Evolutionary conservation across 2,797 vertebrate genomes (phyloP).

Genomic region (Malurus leucopterus): DNA sequence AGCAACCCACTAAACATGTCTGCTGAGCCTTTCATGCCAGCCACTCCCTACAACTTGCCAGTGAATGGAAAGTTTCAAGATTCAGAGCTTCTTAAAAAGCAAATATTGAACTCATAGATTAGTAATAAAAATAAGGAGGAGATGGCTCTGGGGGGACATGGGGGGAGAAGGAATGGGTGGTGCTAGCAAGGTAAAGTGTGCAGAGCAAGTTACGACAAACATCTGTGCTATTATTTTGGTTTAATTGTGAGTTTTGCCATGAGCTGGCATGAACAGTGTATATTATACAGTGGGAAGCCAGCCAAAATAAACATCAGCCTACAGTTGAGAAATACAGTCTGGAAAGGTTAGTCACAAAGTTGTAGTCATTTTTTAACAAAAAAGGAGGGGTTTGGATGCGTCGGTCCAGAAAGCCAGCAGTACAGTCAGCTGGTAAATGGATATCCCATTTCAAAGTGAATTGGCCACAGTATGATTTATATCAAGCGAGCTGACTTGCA

Average conservation of each 20-base stretch:
- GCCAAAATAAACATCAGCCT: slow-evolving; percentile 69
- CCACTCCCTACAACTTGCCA: slow-evolving; percentile 36
- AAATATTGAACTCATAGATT: slow-evolving; percentile 49
- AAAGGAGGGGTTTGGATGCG: slow-evolving; percentile 37
- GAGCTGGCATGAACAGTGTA: slow-evolving; percentile 50
- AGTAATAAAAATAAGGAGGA: slow-evolving; percentile 34
- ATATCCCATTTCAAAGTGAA: slow-evolving; percentile 67
- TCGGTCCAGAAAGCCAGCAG: slow-evolving; percentile 38
- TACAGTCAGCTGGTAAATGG: slow-evolving; percentile 63
- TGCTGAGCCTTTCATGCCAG: not conserved
- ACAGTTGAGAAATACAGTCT: slow-evolving; percentile 67
- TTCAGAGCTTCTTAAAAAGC: slow-evolving; percentile 49
- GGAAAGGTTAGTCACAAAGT: slow-evolving; percentile 68
- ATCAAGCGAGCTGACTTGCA: slow-evolving; percentile 67
- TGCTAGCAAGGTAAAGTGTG: slow-evolving; percentile 32
- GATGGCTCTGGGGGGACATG: not conserved
- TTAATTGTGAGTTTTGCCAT: slow-evolving; percentile 64
- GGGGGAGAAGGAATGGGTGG: not conserved
- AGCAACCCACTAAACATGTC: slow-evolving; percentile 10
- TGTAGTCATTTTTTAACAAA: slow-evolving; percentile 53
- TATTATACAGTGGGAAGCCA: slow-evolving; percentile 51
- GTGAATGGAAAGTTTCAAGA: slow-evolving; percentile 42
- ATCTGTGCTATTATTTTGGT: slow-evolving; percentile 35
- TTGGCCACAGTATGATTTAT: slow-evolving; percentile 66
- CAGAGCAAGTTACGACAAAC: slow-evolving; percentile 31